These are phyloP conservation scores for Dicerorhinus sumatrensis DNA, from an alignment of 2,113 vertebrate genomes.

Conservation along the genomic window DNA sequence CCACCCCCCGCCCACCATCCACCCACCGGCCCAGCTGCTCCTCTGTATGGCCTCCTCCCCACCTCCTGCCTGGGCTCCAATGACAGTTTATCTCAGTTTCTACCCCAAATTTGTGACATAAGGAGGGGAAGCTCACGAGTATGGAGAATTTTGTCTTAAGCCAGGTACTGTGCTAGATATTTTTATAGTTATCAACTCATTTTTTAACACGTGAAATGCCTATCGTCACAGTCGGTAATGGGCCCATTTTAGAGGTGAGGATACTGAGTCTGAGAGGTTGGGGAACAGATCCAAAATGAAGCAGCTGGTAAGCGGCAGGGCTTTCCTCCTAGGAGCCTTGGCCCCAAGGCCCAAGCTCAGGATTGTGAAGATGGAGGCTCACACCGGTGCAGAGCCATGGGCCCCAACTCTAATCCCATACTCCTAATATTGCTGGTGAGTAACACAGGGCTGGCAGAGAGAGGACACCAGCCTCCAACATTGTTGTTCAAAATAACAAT, in stretches of 20 bases:
- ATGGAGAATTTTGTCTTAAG: background rate
- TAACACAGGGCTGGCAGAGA: background rate
- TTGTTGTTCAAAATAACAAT: background rate
- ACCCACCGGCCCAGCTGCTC: conserved; percentile 57
- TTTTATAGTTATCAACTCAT: background rate
- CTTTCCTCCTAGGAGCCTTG: background rate
- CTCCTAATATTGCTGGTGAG: background rate
- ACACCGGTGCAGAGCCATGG: background rate
- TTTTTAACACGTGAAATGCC: too few species aligned
- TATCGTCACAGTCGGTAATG: fast-evolving
- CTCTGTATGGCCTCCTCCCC: background rate
- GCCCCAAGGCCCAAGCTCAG: background rate
- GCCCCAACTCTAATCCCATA: background rate
- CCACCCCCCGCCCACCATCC: conserved; percentile 36
- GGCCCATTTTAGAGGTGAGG: background rate
- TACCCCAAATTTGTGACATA: background rate
- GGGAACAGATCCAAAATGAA: background rate
- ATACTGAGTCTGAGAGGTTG: background rate
- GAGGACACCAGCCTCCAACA: background rate
- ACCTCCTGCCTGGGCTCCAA: background rate
- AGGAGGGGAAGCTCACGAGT: background rate
- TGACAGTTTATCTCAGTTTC: background rate
- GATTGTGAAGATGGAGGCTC: background rate
- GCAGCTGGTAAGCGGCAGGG: background rate
- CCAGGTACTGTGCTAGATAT: background rate